phyloP scores from a whole-genome alignment of 2,797 vertebrate genomes.

The Psittacula derbiana region DNA sequence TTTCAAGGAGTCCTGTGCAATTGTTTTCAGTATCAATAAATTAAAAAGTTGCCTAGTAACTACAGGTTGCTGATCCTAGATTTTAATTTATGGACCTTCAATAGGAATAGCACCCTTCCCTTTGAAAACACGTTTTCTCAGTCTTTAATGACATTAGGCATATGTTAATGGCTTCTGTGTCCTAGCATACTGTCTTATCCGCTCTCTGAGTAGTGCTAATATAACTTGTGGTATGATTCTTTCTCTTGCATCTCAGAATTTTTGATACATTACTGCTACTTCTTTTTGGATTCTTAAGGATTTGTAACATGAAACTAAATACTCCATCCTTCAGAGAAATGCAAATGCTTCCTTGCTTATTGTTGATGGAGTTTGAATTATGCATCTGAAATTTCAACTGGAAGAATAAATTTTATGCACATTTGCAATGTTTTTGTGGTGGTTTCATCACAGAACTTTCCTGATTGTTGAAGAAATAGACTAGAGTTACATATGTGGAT shows the following conservation, averaged over 20 bases:
- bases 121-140: neutral
- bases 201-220: accelerated
- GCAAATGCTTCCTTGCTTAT: neutral
- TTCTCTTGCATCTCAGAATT: neutral
- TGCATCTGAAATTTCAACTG: neutral
- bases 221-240: neutral
- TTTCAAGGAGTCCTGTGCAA: neutral
- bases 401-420: neutral
- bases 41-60: neutral
- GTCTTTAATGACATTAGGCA: neutral
- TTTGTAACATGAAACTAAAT: neutral
- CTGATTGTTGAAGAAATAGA: neutral
- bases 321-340: neutral
- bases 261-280: neutral
- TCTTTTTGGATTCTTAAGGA: neutral
- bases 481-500: no score
- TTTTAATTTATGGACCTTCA: neutral
- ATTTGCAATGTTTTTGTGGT: neutral
- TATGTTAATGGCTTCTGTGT: neutral
- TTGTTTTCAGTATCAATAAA: neutral
- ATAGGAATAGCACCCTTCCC: neutral
- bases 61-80: accelerated
- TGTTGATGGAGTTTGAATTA: neutral
- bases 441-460: neutral
- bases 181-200: neutral